phyloP scores from a whole-genome alignment of 2,888 invertebrate genomes.

The Ecdyonurus torrentis region DNA sequence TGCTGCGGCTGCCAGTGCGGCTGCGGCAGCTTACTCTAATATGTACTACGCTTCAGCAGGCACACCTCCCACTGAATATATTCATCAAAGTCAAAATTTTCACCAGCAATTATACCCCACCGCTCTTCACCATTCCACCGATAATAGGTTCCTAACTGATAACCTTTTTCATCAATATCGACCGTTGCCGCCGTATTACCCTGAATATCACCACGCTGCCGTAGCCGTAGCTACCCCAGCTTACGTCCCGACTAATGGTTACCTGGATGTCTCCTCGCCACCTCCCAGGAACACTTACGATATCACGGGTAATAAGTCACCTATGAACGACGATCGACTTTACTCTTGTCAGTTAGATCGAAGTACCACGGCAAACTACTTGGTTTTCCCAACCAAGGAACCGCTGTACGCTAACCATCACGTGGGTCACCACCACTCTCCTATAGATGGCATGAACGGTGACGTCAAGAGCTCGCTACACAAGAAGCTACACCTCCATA shows the following conservation, averaged over 20 bases:
- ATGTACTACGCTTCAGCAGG: conserved; percentile 65
- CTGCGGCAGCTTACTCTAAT: conserved; percentile 61
- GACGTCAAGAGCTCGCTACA: too few relatives aligned
- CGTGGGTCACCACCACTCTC: background rate
- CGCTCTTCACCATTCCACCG: conserved; percentile 30
- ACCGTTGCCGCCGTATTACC: conserved; percentile 67
- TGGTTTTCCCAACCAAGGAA: background rate
- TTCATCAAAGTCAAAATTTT: conserved; percentile 45
- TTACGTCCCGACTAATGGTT: conserved; percentile 32
- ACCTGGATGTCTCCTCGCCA: background rate
- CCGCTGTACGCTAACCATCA: background rate
- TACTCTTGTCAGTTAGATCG: background rate
- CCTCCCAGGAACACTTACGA: background rate
- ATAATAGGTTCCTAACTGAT: conserved; percentile 59
- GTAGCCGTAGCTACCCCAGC: conserved; percentile 35
- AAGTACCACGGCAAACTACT: background rate
- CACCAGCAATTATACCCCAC: conserved; percentile 40
- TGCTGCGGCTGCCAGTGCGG: conserved; percentile 44
- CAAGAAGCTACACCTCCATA: too few relatives aligned
- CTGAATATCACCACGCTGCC: conserved; percentile 36
- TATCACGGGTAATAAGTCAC: too few relatives aligned
- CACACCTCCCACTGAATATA: conserved; percentile 45
- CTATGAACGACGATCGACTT: background rate
- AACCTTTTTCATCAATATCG: conserved; percentile 71
- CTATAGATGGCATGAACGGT: too few relatives aligned